phyloP scores from a whole-genome alignment of 2,888 invertebrate genomes.

The Digitonthophagus gazella region DNA sequence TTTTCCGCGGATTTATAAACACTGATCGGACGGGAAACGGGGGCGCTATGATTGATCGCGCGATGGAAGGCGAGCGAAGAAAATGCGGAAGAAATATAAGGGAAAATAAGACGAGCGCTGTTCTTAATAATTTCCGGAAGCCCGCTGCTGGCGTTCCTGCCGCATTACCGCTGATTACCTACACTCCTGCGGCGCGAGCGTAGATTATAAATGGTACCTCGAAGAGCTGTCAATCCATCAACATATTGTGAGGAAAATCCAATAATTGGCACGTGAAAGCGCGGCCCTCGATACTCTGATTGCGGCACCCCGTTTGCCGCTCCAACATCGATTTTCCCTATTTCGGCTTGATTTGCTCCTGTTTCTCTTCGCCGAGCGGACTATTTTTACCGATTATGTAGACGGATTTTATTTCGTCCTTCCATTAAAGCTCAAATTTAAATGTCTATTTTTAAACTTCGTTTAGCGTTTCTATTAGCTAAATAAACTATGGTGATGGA shows the following conservation, averaged over 20 bases:
- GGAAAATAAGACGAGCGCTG: neutral
- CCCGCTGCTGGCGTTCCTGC: neutral
- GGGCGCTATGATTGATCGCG: neutral
- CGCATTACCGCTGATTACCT: neutral
- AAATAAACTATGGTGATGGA: no score
- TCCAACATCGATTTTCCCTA: slow-evolving; percentile 7
- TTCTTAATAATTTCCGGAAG: neutral
- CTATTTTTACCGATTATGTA: slow-evolving; percentile 1
- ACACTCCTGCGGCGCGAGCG: neutral
- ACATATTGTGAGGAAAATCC: slow-evolving; percentile 9
- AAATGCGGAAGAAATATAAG: neutral
- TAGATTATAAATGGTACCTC: slow-evolving; percentile 2
- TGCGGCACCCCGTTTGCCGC: neutral
- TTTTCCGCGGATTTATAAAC: neutral
- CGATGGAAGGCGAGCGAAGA: neutral
- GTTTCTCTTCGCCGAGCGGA: slow-evolving; percentile 6
- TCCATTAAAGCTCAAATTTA: neutral
- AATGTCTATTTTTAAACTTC: neutral
- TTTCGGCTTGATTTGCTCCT: neutral
- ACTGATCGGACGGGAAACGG: neutral
- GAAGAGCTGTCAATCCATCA: slow-evolving; percentile 16
- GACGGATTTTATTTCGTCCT: neutral
- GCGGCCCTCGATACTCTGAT: slow-evolving; percentile 6
- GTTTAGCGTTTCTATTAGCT: neutral
- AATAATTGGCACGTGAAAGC: slow-evolving; percentile 11